phyloP scores from a whole-genome alignment of 2,113 vertebrate genomes.

The Oncorhynchus clarkii region DNA sequence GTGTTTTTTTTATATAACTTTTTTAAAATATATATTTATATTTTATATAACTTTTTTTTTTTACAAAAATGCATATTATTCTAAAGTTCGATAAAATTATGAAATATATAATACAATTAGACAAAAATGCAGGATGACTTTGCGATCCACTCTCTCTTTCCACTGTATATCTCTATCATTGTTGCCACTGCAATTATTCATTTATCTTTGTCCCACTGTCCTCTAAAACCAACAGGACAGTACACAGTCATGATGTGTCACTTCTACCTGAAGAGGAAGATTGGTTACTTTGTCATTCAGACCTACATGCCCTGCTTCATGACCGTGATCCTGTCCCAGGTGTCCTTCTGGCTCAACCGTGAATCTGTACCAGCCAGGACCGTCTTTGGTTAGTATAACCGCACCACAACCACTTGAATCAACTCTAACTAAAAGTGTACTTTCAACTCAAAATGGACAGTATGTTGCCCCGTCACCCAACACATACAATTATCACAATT shows the following conservation, averaged over 20 bases:
- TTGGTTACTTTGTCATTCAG: constrained; percentile 98
- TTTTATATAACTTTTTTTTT: too few relatives aligned
- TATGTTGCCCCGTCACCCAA: too few relatives aligned
- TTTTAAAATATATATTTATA: too few relatives aligned
- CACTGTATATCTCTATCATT: neutral
- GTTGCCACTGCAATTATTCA: neutral
- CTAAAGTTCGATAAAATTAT: too few relatives aligned
- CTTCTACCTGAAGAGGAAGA: constrained; percentile 96
- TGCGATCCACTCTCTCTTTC: too few relatives aligned
- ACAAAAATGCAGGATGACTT: too few relatives aligned
- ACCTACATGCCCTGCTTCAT: constrained; percentile 98
- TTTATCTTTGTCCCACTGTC: neutral
- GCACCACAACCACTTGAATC: neutral
- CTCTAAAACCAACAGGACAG: constrained; percentile 75
- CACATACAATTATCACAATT: too few relatives aligned
- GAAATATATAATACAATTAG: too few relatives aligned
- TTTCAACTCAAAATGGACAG: too few relatives aligned
- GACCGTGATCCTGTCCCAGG: constrained; percentile 96
- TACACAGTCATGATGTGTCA: constrained; percentile 97
- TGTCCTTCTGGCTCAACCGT: constrained; percentile 97
- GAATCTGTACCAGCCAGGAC: constrained; percentile 95
- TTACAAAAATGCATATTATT: neutral
- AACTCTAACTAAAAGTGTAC: neutral
- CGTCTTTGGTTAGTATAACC: constrained; percentile 87
- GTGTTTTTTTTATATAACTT: too few relatives aligned